Evolutionary conservation across 2,113 vertebrate species (phyloP), one percentile per base, ranked within the genome.

Genomic region (Orientallactaga bullata): DNA sequence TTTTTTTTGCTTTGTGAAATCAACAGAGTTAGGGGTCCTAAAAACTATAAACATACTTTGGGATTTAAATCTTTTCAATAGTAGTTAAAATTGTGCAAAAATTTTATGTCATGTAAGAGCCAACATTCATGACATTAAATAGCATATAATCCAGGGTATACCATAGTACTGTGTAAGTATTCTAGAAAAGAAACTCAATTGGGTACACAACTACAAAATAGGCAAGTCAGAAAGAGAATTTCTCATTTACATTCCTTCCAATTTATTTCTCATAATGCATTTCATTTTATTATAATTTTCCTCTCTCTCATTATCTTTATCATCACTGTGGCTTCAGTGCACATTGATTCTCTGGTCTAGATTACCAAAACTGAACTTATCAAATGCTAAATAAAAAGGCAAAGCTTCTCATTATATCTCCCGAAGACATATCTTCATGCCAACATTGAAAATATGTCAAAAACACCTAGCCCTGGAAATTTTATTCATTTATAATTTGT

Each of bases 1-100:
- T 51, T 61, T 47, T 23, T 69, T 82, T 73, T 4, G 81, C 77
- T 88, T 73, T 78, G 60, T n/a, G 66, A 92, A 96, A 78, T 58
- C 60, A 84, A 35, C 4, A 60, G 39, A 79, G 30, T 51, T 60
- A 10, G n/a, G 16, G 5, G 32, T 28, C 12, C 73, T 90, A 15
- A 88, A 61, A 89, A 65, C 68, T 20, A 13, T 15, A 78, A 30
- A 37, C 7, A 58, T 4, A 42, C 23, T 84, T 66, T 61, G 2
- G 2, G 1, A 58, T 39, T 78, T 89, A 80, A 12, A 69, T 37
- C 10, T 66, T 86, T 92, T 37, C 71, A 87, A 65, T 37, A 77
- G 32, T 23, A 91, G 81, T 79, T 79, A 55, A 55, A 55, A 55
- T 3, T 10, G 10, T 55, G 55, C 26, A 39, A 58, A 23, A 42